Evolutionary conservation across 2,113 vertebrate species (phyloP), one percentile per base, ranked within the genome.

Genomic region (Semicossyphus pulcher): DNA sequence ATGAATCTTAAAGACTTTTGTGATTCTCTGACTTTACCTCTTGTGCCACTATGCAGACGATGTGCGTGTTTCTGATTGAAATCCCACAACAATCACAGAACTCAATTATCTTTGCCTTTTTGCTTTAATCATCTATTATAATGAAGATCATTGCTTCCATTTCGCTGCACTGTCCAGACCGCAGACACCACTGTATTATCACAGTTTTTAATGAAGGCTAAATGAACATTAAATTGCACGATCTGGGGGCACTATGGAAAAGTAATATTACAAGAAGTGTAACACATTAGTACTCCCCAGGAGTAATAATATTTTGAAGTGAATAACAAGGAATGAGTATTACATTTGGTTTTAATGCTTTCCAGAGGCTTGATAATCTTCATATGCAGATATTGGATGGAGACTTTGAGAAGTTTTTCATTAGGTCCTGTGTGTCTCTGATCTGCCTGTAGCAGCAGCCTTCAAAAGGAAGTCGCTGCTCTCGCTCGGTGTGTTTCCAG

Each of bases 371-470:
- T 32, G 5, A 49, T 10, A 45, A 60, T 68, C 48, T 63, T n/a
- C 39, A 59, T 54, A 53, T 45, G 21, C 34, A 60, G 81, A 72
- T 72, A 67, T 56, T 77, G 48, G 53, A 60, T 28, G 5, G 44
- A 47, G 20, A 69, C 18, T 36, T 10, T 36, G 34, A 5, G 34
- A 61, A 53, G 53, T 73, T 76, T 78, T 72, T 78, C 48, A 81
- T 76, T 72, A 68, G 5, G 66, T 78, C 48, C 31, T 48, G 23
- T 44, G 59, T 47, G 58, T 23, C 1, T 70, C 41, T 57, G 39
- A 54, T 29, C n/a, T 64, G 70, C 70, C 70, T 64, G 57, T 42
- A 81, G 81, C 66, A 12, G 81, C 66, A 12, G 23, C 45, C 57
- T 72, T 81, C 67, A 48, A 16, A 69, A 66, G 72, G 48, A 47